Base-by-base conservation (phyloP, 1,140 invertebrate species). In the Vanessa tameamea region DNA sequence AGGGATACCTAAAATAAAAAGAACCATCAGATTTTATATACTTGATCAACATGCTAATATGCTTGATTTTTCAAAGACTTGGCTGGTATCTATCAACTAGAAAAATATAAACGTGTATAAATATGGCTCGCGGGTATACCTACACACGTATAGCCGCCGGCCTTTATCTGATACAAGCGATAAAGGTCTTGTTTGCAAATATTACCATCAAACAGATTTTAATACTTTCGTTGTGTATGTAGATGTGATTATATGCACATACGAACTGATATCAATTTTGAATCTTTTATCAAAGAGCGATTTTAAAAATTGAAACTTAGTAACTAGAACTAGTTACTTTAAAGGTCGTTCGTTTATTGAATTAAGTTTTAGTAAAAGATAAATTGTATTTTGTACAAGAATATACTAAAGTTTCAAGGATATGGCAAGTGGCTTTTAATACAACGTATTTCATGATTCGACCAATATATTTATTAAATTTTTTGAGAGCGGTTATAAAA, bases 171-270 rank as follows among this genome's bases (percentile, higher is more conserved):
- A 69, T 74, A 50, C 37, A 66, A 66, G 61, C 59, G 59, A 48
- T 64, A 53, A 43, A 74, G 73, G 66, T 69, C 73, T 69, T 75
- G 59, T 69, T 69, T 75, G 73, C 67, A 69, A 75, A 75, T 69
- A 69, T 47, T 16, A 47, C 31, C 31, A 43, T 64, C 48, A 61
- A n/a, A 48, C 48, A 71, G 48, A 61, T 64, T 71, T 64, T 15
- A 64, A 51, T 64, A 70, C 11, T 71, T 64, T 69, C 26, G 64
- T 37, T 64, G 51, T 69, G 63, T 64, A 74, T 63, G 59, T 74
- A 75, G 61, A 75, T 69, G 59, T 31, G 15, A 73, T 73, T 67
- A 61, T 72, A 37, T 72, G 48, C 50, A 43, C 57, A 16, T 14
- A 43, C 7, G 26, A 20, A 50, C 51, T 51, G 51, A 8, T 23